Evolutionary conservation across 2,888 invertebrate genomes (phyloP).

Genomic region (Yponomeuta malinellus): DNA sequence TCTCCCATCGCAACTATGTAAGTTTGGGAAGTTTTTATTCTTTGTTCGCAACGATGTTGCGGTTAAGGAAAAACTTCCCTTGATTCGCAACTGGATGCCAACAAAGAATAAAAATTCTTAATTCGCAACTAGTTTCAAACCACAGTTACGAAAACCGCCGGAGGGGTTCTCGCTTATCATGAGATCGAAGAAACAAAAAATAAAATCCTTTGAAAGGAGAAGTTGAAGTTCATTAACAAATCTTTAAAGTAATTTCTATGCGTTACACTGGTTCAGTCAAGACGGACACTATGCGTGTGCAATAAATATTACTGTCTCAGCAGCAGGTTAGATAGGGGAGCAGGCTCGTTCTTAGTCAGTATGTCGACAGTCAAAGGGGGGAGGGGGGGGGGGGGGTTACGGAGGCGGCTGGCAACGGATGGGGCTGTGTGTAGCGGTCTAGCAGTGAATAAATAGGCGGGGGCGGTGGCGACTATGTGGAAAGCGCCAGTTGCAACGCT

Average conservation of each 20-base stretch:
- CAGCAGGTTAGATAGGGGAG: neutral
- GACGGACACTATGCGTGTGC: constrained; percentile 10
- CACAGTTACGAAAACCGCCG: too few relatives aligned
- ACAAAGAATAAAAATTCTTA: too few relatives aligned
- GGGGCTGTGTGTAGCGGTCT: constrained; percentile 5
- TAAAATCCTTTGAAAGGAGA: constrained; percentile 9
- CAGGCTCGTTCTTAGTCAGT: neutral
- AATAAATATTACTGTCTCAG: neutral
- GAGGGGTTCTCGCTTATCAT: constrained; percentile 18
- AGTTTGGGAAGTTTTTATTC: too few relatives aligned
- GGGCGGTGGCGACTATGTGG: constrained; percentile 42
- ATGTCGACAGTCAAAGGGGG: neutral
- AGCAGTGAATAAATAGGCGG: constrained; percentile 29
- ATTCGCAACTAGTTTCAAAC: too few relatives aligned
- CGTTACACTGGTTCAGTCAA: neutral
- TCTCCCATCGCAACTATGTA: too few relatives aligned
- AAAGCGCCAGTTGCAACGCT: constrained; percentile 85
- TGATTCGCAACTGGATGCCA: too few relatives aligned
- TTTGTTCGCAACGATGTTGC: too few relatives aligned
- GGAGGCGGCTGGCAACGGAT: constrained; percentile 8
- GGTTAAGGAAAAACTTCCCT: too few relatives aligned
- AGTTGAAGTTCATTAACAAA: constrained; percentile 9
- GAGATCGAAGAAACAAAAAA: constrained; percentile 37
- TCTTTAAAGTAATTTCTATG: constrained; percentile 11
- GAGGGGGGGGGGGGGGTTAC: neutral